Evolutionary conservation across 2,888 invertebrate genomes (phyloP), one percentile per base, ranked within the genome.

Genomic region (Steinernema carpocapsae): DNA sequence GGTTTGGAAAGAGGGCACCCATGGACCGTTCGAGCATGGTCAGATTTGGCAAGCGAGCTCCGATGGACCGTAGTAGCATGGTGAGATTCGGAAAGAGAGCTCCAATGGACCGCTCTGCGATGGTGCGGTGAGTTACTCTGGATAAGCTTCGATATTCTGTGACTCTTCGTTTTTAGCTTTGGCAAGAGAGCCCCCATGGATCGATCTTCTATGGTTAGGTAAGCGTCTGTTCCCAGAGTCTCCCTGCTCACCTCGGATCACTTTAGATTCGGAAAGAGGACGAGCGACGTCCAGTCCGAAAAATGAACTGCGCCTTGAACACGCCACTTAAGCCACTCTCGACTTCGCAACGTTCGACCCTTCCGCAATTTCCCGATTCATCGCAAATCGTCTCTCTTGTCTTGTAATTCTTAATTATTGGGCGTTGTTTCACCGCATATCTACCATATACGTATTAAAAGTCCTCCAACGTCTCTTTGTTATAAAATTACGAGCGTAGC

Each of bases 11-110:
- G 26, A 70, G 77, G 17, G 77, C 76, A 12, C 77, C 77, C 12
- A 56, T 77, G 48, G 51, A 71, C 70, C 70, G 76, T 12, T 76
- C 76, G 37, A 59, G 77, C 42, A 76, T 76, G 76, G 76, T 76
- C 24, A 76, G 74, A 26, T 76, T 76, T 75, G 77, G 77, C 42
- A 76, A 77, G 42, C 51, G 77, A 26, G 70, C 77, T n/a, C 76
- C 77, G n/a, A 43, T 77, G 74, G 73, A 72, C 37, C 56, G 77
- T 42, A 75, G 79, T 14, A 74, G 79, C 45, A 79, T 77, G 77
- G 77, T 77, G 6, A 70, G 77, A 24, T 77, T 77, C 52, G 77
- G 77, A 1, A 77, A 77, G 26, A 76, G 77, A 6, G 77, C 76
- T 17, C 77, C 77, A 17, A 56, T 77, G 37, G 51, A 71, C 70